Conservation (phyloP, 2,888 invertebrate species). For the Agrochola macilenta region DNA sequence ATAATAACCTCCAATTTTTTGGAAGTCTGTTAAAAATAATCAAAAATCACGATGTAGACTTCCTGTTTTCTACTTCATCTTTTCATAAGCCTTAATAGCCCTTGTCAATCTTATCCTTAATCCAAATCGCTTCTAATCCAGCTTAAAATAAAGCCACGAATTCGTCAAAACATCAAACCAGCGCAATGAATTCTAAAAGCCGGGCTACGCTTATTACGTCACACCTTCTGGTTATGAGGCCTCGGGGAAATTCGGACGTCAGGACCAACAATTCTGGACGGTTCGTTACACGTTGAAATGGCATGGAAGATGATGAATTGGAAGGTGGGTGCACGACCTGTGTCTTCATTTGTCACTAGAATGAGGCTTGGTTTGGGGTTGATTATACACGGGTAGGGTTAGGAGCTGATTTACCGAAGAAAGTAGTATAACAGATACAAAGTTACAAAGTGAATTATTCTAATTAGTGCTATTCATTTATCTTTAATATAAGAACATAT, state of each 20-base stretch:
- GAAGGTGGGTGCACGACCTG: slow-evolving; percentile 26
- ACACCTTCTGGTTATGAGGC: slow-evolving; percentile 65
- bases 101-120: slow-evolving; percentile 6
- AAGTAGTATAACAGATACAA: not conserved
- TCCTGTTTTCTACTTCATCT: not conserved
- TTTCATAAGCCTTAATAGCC: not conserved
- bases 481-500: not conserved
- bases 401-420: not conserved
- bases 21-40: not conserved
- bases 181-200: slow-evolving; percentile 56
- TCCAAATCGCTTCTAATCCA: slow-evolving; percentile 11
- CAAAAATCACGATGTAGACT: not conserved
- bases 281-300: slow-evolving; percentile 56
- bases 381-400: not conserved
- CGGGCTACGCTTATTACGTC: slow-evolving; percentile 41
- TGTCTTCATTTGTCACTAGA: slow-evolving; percentile 29
- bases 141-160: slow-evolving; percentile 25
- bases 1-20: too few species aligned
- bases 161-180: slow-evolving; percentile 40
- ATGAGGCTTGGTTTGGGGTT: not conserved
- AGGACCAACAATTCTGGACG: slow-evolving; percentile 40
- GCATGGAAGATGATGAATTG: slow-evolving; percentile 53
- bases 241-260: slow-evolving; percentile 71
- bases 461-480: not conserved
- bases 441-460: not conserved